phyloP scores from a whole-genome alignment of 1,140 invertebrate genomes.

The Diorhabda elongata region DNA sequence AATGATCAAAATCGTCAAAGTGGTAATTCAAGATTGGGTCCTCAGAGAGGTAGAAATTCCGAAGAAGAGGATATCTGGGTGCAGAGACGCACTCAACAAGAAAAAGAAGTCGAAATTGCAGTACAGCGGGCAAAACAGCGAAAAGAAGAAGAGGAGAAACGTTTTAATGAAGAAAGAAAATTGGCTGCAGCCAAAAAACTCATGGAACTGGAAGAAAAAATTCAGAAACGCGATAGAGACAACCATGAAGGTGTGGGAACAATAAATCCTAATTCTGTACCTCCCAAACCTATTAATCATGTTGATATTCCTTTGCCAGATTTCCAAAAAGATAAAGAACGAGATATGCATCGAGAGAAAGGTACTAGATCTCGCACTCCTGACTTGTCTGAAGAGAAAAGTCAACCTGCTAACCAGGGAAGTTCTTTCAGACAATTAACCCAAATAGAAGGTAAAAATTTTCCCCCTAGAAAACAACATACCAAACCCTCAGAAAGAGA shows the following conservation, averaged over 20 bases:
- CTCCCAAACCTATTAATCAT: conserved; percentile 47
- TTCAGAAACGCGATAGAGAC: conserved; percentile 49
- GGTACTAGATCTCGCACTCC: conserved; percentile 23
- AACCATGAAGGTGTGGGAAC: conserved; percentile 45
- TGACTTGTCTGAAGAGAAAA: conserved; percentile 31
- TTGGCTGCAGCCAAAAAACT: conserved; percentile 55
- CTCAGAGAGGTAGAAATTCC: conserved; percentile 31
- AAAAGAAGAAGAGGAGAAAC: conserved; percentile 78
- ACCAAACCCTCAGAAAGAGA: conserved; percentile 49
- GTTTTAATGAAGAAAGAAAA: conserved; percentile 58
- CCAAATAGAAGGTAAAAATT: conserved; percentile 47
- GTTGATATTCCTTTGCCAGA: conserved; percentile 53
- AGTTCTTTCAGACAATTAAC: conserved; percentile 46
- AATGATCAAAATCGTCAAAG: conserved; percentile 8
- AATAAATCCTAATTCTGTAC: conserved; percentile 41
- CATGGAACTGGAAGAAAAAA: conserved; percentile 58
- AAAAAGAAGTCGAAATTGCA: conserved; percentile 64
- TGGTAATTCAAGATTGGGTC: conserved; percentile 23
- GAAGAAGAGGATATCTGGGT: conserved; percentile 74
- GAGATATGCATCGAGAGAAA: conserved; percentile 20
- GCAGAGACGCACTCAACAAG: conserved; percentile 62
- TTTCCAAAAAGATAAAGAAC: conserved; percentile 54
- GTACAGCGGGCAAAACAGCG: conserved; percentile 72
- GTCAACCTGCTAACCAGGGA: conserved; percentile 19
- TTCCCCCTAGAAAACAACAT: conserved; percentile 41